phyloP scores from a whole-genome alignment of 92 coral and sea anemone genomes.

The Zoanthus sansibaricus region DNA sequence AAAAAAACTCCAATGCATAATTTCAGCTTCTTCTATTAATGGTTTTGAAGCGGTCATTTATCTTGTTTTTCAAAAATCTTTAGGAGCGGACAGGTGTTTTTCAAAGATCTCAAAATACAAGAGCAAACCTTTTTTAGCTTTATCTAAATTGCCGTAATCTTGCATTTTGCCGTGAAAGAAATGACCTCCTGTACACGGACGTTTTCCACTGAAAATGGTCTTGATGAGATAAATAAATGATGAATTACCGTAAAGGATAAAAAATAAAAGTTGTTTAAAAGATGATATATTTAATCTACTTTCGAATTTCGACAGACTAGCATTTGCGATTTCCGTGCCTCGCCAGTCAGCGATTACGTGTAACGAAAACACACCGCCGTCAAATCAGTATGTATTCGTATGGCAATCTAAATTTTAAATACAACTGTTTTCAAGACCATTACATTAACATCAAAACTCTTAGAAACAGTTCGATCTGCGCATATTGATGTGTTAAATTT shows the following conservation, averaged over 20 bases:
- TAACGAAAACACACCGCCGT: background rate
- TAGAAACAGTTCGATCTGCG: background rate
- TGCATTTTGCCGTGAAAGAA: background rate
- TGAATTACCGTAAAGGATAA: background rate
- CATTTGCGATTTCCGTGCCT: background rate
- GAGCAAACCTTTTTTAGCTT: background rate
- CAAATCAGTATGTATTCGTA: background rate
- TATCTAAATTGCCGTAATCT: background rate
- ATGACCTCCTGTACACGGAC: background rate
- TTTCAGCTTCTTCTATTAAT: background rate
- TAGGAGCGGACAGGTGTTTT: slow-evolving; percentile 12
- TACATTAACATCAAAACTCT: background rate
- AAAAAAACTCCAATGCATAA: background rate
- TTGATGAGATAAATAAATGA: background rate
- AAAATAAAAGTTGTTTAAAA: background rate
- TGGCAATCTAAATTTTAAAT: background rate
- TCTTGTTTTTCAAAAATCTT: background rate
- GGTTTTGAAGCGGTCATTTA: slow-evolving; percentile 14
- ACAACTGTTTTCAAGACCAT: background rate
- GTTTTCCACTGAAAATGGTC: background rate
- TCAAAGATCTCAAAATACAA: background rate
- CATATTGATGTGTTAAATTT: background rate
- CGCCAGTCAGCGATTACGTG: background rate
- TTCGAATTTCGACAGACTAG: background rate
- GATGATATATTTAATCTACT: background rate